Evolutionary conservation across 2,113 vertebrate species (phyloP).

Genomic region (Carassius auratus): DNA sequence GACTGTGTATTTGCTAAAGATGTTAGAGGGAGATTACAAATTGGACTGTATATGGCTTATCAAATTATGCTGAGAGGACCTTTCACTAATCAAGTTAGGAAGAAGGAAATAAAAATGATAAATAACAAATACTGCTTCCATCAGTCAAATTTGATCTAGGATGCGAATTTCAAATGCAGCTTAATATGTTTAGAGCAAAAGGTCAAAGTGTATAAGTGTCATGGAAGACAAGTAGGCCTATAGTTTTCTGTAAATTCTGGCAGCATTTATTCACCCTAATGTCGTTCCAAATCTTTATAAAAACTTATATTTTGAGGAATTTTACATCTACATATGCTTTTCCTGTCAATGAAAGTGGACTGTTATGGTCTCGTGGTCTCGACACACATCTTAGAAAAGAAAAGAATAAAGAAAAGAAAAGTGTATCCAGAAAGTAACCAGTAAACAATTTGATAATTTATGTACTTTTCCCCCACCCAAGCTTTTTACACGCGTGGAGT

Average conservation of each 20-base stretch:
- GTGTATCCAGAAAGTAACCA: too few relatives aligned
- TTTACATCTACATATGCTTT: neutral
- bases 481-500: too few relatives aligned
- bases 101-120: slow-evolving; percentile 10
- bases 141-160: neutral
- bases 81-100: slow-evolving; percentile 18
- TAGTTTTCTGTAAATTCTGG: neutral
- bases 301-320: neutral
- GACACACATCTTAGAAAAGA: neutral
- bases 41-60: slow-evolving; percentile 11
- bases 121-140: neutral
- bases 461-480: too few relatives aligned
- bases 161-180: neutral
- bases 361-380: neutral
- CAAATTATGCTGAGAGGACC: neutral
- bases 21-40: slow-evolving; percentile 5
- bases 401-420: too few relatives aligned
- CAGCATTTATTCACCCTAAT: neutral
- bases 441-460: too few relatives aligned
- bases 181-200: slow-evolving; percentile 23
- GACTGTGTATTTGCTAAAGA: neutral
- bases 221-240: neutral
- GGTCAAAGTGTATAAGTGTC: neutral
- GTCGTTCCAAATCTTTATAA: neutral
- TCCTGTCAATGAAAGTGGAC: neutral